These are phyloP conservation scores for Nesometra sesokonis DNA, from an alignment of 35 echinoderm and acorn worm species.

Conservation along the genomic window DNA sequence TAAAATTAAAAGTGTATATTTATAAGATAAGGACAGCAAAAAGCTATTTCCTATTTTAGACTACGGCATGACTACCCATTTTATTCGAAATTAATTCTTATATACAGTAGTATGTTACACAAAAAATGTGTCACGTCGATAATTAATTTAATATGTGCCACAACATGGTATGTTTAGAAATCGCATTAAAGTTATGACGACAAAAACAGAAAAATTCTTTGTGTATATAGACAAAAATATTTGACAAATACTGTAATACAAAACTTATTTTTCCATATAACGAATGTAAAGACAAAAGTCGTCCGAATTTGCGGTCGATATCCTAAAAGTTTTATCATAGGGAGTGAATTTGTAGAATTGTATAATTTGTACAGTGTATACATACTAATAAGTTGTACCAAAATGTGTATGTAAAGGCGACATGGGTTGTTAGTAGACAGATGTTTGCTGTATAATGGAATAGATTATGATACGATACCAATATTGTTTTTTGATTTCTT, in stretches of 20 bases:
- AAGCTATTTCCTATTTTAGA: too few relatives aligned
- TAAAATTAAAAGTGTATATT: too few relatives aligned
- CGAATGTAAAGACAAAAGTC: background rate
- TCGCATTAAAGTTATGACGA: background rate
- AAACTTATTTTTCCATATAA: background rate
- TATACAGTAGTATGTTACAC: too few relatives aligned
- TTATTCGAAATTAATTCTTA: too few relatives aligned
- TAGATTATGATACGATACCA: background rate
- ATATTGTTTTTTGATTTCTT: background rate
- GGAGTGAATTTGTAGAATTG: background rate
- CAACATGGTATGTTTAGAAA: background rate
- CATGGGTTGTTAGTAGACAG: background rate
- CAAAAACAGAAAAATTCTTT: background rate
- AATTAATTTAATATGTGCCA: too few relatives aligned
- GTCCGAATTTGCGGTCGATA: background rate
- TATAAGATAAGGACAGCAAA: too few relatives aligned
- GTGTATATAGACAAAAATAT: background rate
- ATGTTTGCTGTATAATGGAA: background rate
- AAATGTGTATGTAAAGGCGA: background rate
- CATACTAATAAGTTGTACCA: background rate
- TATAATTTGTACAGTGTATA: background rate
- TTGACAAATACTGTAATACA: background rate
- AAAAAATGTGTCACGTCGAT: too few relatives aligned
- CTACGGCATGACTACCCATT: too few relatives aligned
- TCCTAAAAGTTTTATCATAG: background rate